phyloP scores from a whole-genome alignment of 2,888 invertebrate genomes.

The Carpatolechia fugitivella region DNA sequence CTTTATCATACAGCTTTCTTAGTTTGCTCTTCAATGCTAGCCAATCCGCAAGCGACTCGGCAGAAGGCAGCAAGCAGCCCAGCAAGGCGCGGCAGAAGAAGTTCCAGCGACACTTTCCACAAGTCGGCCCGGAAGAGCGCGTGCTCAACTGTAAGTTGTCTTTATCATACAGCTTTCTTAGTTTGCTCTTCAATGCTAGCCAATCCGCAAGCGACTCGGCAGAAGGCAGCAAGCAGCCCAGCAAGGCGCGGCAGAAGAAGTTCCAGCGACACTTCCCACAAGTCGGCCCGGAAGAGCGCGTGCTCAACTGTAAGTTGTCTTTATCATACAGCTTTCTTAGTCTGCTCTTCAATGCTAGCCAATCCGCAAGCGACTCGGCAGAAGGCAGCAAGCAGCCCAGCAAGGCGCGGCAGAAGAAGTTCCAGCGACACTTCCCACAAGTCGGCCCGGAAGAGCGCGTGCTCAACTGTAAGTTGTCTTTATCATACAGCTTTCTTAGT shows the following conservation, averaged over 20 bases:
- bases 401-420: constrained; percentile 91
- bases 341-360: too few relatives aligned
- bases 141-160: constrained; percentile 88
- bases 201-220: constrained; percentile 39
- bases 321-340: too few relatives aligned
- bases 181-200: too few relatives aligned
- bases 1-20: too few relatives aligned
- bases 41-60: constrained; percentile 44
- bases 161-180: background rate
- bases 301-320: constrained; percentile 40
- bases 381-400: constrained; percentile 80
- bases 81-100: constrained; percentile 91
- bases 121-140: constrained; percentile 90
- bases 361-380: constrained; percentile 45
- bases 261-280: constrained; percentile 92
- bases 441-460: constrained; percentile 91
- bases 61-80: constrained; percentile 75
- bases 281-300: constrained; percentile 90
- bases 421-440: constrained; percentile 91
- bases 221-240: constrained; percentile 78
- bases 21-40: too few relatives aligned
- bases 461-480: constrained; percentile 85
- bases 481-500: background rate
- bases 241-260: constrained; percentile 91
- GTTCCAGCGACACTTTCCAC: constrained; percentile 92